These are phyloP conservation scores for Dendrocincla tyrannina DNA, from an alignment of 2,797 vertebrate species.

Conservation along the genomic window DNA sequence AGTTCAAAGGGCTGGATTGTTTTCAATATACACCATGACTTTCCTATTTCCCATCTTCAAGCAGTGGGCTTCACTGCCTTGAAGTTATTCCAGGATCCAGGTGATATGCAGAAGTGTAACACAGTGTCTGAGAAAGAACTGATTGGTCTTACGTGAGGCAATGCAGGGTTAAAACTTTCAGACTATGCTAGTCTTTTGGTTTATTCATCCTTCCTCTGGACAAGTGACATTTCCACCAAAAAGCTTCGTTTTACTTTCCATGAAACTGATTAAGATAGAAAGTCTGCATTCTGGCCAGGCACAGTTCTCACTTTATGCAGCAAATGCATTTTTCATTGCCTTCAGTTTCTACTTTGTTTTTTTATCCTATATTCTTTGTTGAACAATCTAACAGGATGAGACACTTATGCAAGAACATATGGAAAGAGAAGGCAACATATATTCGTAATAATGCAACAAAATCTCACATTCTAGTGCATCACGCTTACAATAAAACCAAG, in stretches of 20 bases:
- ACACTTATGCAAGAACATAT: neutral
- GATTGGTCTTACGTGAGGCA: neutral
- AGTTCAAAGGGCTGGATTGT: neutral
- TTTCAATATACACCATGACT: neutral
- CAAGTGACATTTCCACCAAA: slow-evolving; percentile 40
- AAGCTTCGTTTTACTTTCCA: neutral
- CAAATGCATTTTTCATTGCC: slow-evolving; percentile 32
- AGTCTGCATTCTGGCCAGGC: neutral
- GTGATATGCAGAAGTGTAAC: neutral
- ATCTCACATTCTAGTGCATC: neutral
- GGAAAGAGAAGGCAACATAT: neutral
- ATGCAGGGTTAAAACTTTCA: neutral
- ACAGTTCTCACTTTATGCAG: neutral
- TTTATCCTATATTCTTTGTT: neutral
- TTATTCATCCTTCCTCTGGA: slow-evolving; percentile 9
- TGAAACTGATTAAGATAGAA: neutral
- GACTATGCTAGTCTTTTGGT: neutral
- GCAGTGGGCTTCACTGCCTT: neutral
- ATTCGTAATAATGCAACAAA: neutral
- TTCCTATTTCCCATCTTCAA: neutral
- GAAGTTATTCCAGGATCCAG: neutral
- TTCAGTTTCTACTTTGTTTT: neutral
- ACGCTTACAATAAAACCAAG: neutral
- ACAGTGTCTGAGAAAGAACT: neutral
- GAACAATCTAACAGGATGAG: neutral